Percentiles rank a stretch among this genome's conserved stretches.
These are phyloP conservation scores for Chloropsis hardwickii DNA, from an alignment of 2,113 vertebrate genomes.

Conservation along the genomic window DNA sequence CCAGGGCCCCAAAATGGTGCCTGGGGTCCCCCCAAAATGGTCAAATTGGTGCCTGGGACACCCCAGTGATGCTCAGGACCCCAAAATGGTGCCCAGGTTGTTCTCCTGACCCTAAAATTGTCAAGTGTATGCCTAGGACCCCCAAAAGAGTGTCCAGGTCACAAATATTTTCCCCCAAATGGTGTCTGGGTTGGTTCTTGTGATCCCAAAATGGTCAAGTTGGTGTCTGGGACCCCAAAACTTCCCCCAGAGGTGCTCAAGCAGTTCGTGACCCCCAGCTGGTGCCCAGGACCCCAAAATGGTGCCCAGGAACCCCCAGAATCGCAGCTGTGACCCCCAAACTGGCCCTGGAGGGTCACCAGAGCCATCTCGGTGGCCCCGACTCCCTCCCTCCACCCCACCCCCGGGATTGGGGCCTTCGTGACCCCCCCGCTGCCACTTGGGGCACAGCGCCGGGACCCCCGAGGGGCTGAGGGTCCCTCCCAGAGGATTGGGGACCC, in stretches of 20 bases:
- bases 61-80: not conserved
- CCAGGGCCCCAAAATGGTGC: too few species aligned
- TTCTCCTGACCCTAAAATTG: not conserved
- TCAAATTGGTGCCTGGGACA: fast-evolving
- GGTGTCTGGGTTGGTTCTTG: not conserved
- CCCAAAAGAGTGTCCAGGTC: not conserved
- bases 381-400: not conserved
- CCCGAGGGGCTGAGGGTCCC: not conserved
- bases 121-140: not conserved
- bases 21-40: too few species aligned
- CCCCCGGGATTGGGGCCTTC: not conserved
- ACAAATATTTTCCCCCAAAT: not conserved
- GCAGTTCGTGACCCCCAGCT: not conserved
- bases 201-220: not conserved
- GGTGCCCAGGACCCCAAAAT: not conserved
- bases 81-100: too few species aligned
- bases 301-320: not conserved
- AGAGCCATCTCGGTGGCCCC: not conserved
- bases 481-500: not conserved
- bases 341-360: not conserved
- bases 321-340: not conserved
- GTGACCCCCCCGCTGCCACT: not conserved
- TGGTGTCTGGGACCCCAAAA: not conserved
- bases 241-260: too few species aligned
- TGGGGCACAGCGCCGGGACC: not conserved